phyloP scores from a whole-genome alignment of 2,113 vertebrate genomes.

The Mustela lutreola region DNA sequence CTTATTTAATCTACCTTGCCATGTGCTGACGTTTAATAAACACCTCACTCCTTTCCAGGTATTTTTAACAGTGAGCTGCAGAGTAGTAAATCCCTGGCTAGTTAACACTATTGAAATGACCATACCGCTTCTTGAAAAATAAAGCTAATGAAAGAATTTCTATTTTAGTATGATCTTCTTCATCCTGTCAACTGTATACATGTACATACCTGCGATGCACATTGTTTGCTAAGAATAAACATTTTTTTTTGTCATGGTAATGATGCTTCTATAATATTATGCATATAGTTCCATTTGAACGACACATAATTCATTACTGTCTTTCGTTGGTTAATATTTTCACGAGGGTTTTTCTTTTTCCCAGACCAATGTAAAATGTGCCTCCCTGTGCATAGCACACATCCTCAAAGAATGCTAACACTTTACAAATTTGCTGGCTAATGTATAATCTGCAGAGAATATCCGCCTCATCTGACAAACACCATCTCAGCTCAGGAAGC shows the following conservation, averaged over 20 bases:
- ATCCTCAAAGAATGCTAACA: slow-evolving; percentile 79
- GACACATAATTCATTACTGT: slow-evolving; percentile 68
- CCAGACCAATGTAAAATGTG: slow-evolving; percentile 63
- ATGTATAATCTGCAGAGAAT: slow-evolving; percentile 88
- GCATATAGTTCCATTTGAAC: slow-evolving; percentile 65
- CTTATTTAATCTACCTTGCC: slow-evolving; percentile 88
- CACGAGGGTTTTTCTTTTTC: slow-evolving; percentile 30
- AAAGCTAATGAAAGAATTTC: slow-evolving; percentile 69
- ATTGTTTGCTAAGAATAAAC: neutral
- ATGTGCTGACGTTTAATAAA: slow-evolving; percentile 88
- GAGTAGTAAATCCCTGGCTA: slow-evolving; percentile 75
- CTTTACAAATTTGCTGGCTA: slow-evolving; percentile 85
- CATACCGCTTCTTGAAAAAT: slow-evolving; percentile 78
- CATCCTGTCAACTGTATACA: slow-evolving; percentile 31
- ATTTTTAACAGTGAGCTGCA: slow-evolving; percentile 82
- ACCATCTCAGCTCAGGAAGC: slow-evolving; percentile 92
- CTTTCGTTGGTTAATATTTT: slow-evolving; percentile 62
- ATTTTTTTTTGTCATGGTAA: slow-evolving; percentile 42
- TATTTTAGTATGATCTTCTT: slow-evolving; percentile 72
- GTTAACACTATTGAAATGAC: slow-evolving; percentile 75
- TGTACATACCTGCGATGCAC: neutral
- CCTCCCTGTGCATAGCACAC: slow-evolving; percentile 64
- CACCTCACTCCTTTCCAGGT: slow-evolving; percentile 86
- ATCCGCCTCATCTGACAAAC: slow-evolving; percentile 88
- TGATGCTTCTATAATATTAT: slow-evolving; percentile 52